Conservation (phyloP, 2,888 invertebrate genomes). For the Zaprionus obscuricornis region DNA sequence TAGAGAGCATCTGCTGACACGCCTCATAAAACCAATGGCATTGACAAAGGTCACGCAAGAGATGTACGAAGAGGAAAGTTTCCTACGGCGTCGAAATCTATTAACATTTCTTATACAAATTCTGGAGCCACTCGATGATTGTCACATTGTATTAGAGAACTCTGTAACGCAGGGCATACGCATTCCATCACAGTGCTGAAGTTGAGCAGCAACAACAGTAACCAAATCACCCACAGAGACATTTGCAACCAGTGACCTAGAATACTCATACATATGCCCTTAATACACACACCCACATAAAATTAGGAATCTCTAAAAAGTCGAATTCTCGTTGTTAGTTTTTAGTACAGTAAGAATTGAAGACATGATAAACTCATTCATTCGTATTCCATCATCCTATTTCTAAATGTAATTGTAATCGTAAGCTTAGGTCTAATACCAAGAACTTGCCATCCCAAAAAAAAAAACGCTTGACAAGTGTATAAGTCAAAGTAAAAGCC, state of each 20-base stretch:
- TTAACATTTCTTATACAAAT: constrained; percentile 95
- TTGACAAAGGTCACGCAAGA: constrained; percentile 93
- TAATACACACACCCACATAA: constrained; percentile 24
- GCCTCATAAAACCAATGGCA: constrained; percentile 96
- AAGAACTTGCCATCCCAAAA: constrained; percentile 53
- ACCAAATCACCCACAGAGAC: constrained; percentile 84
- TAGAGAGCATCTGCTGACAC: constrained; percentile 94
- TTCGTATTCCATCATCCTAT: constrained; percentile 15
- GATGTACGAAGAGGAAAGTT: constrained; percentile 98
- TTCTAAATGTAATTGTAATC: no score
- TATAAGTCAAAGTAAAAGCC: constrained; percentile 65
- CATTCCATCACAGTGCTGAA: constrained; percentile 83
- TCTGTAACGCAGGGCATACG: constrained; percentile 88
- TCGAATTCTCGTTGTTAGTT: constrained; percentile 81
- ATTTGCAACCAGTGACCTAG: constrained; percentile 74
- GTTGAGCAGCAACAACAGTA: neutral
- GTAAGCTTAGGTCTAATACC: constrained; percentile 32
- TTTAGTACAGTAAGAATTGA: constrained; percentile 84
- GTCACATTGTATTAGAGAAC: constrained; percentile 92
- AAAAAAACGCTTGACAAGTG: constrained; percentile 59
- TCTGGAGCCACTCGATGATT: constrained; percentile 93
- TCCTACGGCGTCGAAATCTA: constrained; percentile 93
- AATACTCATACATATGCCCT: constrained; percentile 74
- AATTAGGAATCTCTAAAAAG: constrained; percentile 48
- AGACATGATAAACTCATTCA: constrained; percentile 28